Conservation (phyloP, 2,888 invertebrate genomes). For the Gari tellinella region DNA sequence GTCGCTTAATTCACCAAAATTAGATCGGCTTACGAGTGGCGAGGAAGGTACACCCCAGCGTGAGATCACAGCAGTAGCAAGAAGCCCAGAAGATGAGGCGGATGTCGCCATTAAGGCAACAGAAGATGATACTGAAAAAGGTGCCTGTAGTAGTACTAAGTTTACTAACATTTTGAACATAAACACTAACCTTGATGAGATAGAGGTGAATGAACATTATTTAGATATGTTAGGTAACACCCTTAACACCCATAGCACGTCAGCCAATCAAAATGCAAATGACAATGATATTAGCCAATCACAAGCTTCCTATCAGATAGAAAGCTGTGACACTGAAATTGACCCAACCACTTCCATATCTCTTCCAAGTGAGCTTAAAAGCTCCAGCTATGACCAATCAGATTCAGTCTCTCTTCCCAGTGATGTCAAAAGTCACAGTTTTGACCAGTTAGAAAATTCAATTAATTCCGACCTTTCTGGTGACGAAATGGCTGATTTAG, state of each 20-base stretch:
- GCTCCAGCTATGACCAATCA: constrained; percentile 49
- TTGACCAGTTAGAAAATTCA: constrained; percentile 58
- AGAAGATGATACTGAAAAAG: constrained; percentile 54
- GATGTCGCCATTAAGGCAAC: constrained; percentile 24
- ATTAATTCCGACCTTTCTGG: constrained; percentile 55
- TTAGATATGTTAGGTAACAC: constrained; percentile 65
- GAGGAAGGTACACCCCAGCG: constrained; percentile 55
- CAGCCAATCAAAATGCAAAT: constrained; percentile 84
- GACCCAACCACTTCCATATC: constrained; percentile 57
- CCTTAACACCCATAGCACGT: constrained; percentile 70
- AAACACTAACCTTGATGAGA: constrained; percentile 62
- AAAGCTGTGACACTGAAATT: constrained; percentile 53
- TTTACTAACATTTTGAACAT: constrained; percentile 67
- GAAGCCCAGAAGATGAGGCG: constrained; percentile 46
- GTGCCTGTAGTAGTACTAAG: constrained; percentile 65
- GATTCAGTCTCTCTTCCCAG: constrained; percentile 54
- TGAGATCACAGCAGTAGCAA: constrained; percentile 46
- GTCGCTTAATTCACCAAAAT: constrained; percentile 78
- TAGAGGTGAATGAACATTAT: constrained; percentile 60
- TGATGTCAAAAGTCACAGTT: constrained; percentile 44
- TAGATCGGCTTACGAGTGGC: constrained; percentile 64
- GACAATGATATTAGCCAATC: constrained; percentile 79
- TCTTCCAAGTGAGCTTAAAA: constrained; percentile 58
- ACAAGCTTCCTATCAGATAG: constrained; percentile 46
- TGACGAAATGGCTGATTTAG: constrained; percentile 55